Evolutionary conservation across 2,888 invertebrate genomes (phyloP).

Genomic region (Chelonus formosanus): DNA sequence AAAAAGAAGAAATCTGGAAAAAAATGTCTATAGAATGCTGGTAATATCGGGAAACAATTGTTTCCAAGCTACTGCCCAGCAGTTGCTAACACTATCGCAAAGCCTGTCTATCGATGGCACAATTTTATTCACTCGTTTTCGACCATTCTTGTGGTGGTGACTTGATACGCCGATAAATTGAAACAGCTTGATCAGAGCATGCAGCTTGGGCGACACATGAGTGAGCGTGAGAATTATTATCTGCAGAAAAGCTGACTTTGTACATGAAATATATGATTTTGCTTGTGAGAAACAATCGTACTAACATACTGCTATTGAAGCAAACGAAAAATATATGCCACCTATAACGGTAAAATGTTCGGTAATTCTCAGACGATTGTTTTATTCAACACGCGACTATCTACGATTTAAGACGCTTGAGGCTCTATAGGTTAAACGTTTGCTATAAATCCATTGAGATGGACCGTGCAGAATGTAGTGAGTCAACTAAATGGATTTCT

Average conservation of each 20-base stretch:
- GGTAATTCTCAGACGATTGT: constrained; percentile 25
- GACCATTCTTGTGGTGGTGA: constrained; percentile 1
- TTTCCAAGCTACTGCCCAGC: constrained; percentile 27
- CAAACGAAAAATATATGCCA: neutral
- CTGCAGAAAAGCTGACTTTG: neutral
- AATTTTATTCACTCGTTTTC: constrained; percentile 24
- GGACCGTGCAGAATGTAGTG: neutral
- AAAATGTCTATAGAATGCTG: constrained; percentile 23
- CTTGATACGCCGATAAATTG: constrained; percentile 29
- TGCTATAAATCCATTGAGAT: constrained; percentile 8
- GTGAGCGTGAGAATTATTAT: constrained; percentile 17
- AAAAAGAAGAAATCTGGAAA: constrained; percentile 16
- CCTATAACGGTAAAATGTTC: constrained; percentile 9
- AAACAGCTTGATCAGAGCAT: constrained; percentile 29
- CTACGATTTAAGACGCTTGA: neutral
- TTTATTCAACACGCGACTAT: constrained; percentile 34
- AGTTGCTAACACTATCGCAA: constrained; percentile 19
- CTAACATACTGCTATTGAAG: neutral
- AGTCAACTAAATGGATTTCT: neutral
- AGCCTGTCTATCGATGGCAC: constrained; percentile 17
- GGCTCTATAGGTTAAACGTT: neutral
- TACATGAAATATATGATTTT: neutral
- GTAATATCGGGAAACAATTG: constrained; percentile 36
- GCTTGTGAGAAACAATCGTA: constrained; percentile 1
- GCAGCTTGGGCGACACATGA: constrained; percentile 8